A percentile compares a stretch with the other conserved stretches of the same genome.
Conservation (phyloP, 2,888 invertebrate species). For the Mechanitis mazaeus region DNA sequence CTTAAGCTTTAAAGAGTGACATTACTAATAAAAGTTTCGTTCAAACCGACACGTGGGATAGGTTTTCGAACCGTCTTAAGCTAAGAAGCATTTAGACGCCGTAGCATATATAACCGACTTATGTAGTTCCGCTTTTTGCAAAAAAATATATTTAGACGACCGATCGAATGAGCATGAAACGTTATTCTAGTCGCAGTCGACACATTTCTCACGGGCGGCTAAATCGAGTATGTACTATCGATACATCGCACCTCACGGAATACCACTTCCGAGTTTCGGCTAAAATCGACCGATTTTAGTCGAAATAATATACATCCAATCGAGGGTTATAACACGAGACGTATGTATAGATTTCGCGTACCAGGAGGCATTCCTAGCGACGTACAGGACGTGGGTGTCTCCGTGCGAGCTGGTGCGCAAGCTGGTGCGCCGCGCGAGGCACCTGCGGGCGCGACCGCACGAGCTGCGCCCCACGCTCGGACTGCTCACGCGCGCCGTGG, state of each 20-base stretch:
- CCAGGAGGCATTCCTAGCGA: constrained; percentile 98
- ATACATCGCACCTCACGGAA: too few relatives aligned
- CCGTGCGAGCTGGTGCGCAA: constrained; percentile 91
- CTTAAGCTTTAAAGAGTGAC: not conserved
- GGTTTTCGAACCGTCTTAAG: not conserved
- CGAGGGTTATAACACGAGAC: not conserved
- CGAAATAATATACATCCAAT: not conserved
- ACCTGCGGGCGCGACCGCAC: constrained; percentile 78
- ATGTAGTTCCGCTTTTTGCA: not conserved
- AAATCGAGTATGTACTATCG: too few relatives aligned
- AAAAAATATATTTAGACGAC: not conserved
- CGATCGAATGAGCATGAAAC: not conserved
- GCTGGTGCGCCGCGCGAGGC: constrained; percentile 84
- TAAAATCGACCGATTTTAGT: not conserved
- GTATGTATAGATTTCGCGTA: constrained; percentile 86
- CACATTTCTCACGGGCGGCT: too few relatives aligned
- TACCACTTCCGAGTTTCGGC: not conserved
- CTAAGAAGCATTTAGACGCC: not conserved
- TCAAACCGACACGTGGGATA: not conserved
- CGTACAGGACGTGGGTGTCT: constrained; percentile 96
- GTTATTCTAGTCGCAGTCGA: not conserved
- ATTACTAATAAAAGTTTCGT: not conserved
- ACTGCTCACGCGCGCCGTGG: constrained; percentile 94
- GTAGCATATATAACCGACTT: not conserved
- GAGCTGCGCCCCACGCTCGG: constrained; percentile 92